Conservation (phyloP, 2,888 invertebrate species). For the Steinernema scapterisci region DNA sequence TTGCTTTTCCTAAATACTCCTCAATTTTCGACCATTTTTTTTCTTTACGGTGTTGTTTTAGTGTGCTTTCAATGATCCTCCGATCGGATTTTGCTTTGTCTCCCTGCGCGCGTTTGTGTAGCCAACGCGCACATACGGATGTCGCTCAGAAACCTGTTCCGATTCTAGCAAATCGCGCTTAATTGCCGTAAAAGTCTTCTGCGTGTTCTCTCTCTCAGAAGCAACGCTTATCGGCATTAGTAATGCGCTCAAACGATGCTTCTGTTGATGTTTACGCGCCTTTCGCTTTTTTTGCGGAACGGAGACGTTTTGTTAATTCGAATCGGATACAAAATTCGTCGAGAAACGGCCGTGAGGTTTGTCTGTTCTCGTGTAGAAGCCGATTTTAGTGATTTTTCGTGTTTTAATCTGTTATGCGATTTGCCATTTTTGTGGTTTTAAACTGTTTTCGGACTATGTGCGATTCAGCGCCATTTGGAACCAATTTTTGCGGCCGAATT, state of each 20-base stretch:
- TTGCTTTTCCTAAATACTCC: neutral
- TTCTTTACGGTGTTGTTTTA: neutral
- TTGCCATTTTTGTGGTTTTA: no score
- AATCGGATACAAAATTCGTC: neutral
- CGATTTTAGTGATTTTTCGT: no score
- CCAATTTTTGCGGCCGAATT: no score
- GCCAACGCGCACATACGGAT: neutral
- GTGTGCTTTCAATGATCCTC: neutral
- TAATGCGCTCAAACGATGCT: neutral
- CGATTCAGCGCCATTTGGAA: no score
- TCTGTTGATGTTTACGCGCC: neutral
- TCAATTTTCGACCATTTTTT: neutral
- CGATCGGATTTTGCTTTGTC: neutral
- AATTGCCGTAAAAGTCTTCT: constrained; percentile 20
- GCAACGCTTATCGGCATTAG: neutral
- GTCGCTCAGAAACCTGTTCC: constrained; percentile 12
- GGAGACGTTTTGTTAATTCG: neutral
- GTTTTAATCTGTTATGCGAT: no score
- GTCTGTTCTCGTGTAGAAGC: no score
- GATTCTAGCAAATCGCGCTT: neutral
- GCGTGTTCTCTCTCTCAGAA: neutral
- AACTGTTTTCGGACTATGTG: no score
- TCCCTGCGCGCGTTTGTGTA: neutral
- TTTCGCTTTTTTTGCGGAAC: neutral
- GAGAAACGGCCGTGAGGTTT: neutral